Conservation (phyloP, 2,113 vertebrate species). For the Cynoglossus semilaevis region DNA sequence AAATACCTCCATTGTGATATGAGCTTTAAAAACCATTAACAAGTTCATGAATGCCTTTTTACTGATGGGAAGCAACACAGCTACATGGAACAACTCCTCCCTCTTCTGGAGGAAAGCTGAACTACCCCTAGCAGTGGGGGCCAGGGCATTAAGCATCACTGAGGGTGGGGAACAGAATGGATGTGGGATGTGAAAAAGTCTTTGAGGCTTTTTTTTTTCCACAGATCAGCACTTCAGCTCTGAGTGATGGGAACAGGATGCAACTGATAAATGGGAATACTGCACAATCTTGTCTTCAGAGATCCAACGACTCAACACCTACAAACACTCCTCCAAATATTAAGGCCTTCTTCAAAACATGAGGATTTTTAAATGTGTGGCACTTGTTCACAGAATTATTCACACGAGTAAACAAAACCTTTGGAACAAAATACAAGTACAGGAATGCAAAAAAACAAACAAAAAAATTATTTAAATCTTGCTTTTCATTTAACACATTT, state of each 20-base stretch:
- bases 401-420: constrained; percentile 73
- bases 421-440: constrained; percentile 69
- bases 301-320: constrained; percentile 31
- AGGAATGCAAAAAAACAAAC: constrained; percentile 77
- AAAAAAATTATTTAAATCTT: constrained; percentile 51
- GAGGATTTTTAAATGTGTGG: constrained; percentile 68
- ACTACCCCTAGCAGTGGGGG: constrained; percentile 14
- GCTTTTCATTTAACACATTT: constrained; percentile 60
- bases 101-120: constrained; percentile 62
- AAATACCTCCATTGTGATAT: constrained; percentile 72
- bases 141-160: constrained; percentile 2
- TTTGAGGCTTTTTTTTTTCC: constrained; percentile 12
- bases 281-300: constrained; percentile 43
- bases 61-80: constrained; percentile 48
- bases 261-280: constrained; percentile 41
- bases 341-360: constrained; percentile 47
- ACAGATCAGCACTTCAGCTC: constrained; percentile 21
- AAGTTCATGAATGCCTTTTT: constrained; percentile 55
- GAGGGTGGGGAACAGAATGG: constrained; percentile 6
- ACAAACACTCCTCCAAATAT: constrained; percentile 41
- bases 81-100: constrained; percentile 59
- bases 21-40: constrained; percentile 67
- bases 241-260: constrained; percentile 8
- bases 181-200: constrained; percentile 13
- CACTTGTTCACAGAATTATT: constrained; percentile 77